Base-by-base conservation (phyloP, 2,797 vertebrate genomes). In the Mareca strepera region DNA sequence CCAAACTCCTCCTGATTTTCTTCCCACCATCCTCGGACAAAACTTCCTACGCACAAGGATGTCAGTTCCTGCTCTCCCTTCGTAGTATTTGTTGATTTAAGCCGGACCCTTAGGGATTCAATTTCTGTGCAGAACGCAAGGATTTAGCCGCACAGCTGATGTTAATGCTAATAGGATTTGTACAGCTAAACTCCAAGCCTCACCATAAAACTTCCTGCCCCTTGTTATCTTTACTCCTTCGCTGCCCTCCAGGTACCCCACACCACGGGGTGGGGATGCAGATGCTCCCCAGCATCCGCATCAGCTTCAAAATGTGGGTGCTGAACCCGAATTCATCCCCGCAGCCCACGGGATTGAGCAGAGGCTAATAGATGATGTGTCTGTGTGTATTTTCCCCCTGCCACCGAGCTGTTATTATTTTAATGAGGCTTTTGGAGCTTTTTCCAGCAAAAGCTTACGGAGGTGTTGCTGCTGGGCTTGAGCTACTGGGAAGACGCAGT, bases 161-260 rank as follows among this genome's bases (percentile, higher is more conserved):
- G 93, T 73, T 93, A 92, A 92, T 69, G 81, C 86, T 94, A 92
- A 94, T 82, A 92, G 95, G 92, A 96, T 93, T 88, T 93, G 86
- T 41, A 62, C 59, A 86, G 50, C 86, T 73, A 29, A 90, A 31
- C 55, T 69, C 73, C 59, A 46, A 64, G 70, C 50, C 70, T 48
- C 69, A 56, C 62, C 7, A 0, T 21, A 66, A 62, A 84, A 80
- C 67, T 76, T 52, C 7, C 53, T 52, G 75, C 80, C 75, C 7
- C 2, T 35, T 21, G 59, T 56, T 64, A 29, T 21, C 83, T 37
- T 7, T 55, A 56, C 74, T 25, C 68, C 25, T 48, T 11, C 9
- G 58, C n/a, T 9, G 73, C 67, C 55, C 44, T 2, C 26, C 0
- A 0, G 17, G 35, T 67, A 20, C 79, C 72, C 5, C 29, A 26